Conservation (phyloP, 2,888 invertebrate genomes). For the Stramonita haemastoma region DNA sequence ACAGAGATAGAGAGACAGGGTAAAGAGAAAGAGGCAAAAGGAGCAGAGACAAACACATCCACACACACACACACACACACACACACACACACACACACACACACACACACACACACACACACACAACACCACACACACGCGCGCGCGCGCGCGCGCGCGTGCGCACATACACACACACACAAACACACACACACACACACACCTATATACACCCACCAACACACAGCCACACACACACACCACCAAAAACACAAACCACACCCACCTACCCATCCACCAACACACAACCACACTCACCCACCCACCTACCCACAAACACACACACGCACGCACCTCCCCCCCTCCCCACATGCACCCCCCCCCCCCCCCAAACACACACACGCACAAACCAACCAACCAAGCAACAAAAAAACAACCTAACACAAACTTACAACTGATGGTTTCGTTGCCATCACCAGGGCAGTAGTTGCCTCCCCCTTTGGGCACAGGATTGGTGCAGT, state of each 20-base stretch:
- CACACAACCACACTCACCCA: no score
- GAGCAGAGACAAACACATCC: not conserved
- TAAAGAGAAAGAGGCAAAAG: not conserved
- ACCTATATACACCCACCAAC: not conserved
- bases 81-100: not conserved
- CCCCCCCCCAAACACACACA: not conserved
- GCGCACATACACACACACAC: no score
- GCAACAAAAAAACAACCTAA: no score
- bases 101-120: not conserved
- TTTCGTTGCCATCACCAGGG: not conserved
- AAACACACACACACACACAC: no score
- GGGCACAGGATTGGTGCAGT: slow-evolving; percentile 26
- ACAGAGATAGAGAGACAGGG: no score
- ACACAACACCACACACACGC: no score
- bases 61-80: not conserved
- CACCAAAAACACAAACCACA: not conserved
- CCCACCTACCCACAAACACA: no score
- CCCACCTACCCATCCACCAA: no score
- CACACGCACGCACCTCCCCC: no score
- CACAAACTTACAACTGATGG: slow-evolving; percentile 1
- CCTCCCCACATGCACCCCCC: no score
- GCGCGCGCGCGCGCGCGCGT: no score
- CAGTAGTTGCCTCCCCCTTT: slow-evolving; percentile 25
- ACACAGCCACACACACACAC: not conserved
- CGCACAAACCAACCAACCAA: no score